Conservation (phyloP, 2,797 vertebrate genomes). For the Chromobotia macracanthus region DNA sequence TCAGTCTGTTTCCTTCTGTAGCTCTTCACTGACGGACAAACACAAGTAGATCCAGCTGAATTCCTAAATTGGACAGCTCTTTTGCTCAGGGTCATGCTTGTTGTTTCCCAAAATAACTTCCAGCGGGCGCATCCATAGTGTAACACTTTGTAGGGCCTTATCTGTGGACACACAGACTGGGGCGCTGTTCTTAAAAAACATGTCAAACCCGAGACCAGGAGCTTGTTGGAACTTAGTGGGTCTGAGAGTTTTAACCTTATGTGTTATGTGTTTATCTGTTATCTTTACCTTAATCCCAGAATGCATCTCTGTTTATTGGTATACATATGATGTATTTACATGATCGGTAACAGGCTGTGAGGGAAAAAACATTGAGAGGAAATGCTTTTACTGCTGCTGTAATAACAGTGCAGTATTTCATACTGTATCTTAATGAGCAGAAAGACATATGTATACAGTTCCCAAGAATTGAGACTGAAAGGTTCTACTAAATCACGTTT, state of each 20-base stretch:
- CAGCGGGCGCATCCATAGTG: slow-evolving; percentile 79
- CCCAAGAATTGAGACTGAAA: not conserved
- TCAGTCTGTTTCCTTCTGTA: slow-evolving; percentile 46
- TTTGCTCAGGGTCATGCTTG: slow-evolving; percentile 86
- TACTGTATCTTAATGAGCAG: not conserved
- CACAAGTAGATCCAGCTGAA: slow-evolving; percentile 75
- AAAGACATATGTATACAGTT: not conserved
- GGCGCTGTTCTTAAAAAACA: slow-evolving; percentile 86
- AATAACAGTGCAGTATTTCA: not conserved
- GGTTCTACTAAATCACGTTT: slow-evolving; percentile 1
- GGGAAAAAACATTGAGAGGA: no score
- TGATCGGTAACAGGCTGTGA: not conserved
- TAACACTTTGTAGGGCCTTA: slow-evolving; percentile 90
- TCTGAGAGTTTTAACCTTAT: slow-evolving; percentile 56
- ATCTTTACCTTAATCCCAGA: not conserved
- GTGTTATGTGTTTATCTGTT: slow-evolving; percentile 6
- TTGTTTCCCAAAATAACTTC: slow-evolving; percentile 91
- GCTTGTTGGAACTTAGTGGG: slow-evolving; percentile 72
- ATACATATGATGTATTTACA: not conserved
- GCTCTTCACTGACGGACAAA: slow-evolving; percentile 46
- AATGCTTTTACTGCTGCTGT: not conserved
- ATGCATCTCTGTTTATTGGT: not conserved
- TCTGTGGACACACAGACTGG: slow-evolving; percentile 86
- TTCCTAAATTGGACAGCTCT: slow-evolving; percentile 89
- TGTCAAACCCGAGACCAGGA: slow-evolving; percentile 80